A percentile compares a stretch with the other conserved stretches of the same genome.
phyloP scores from a whole-genome alignment of 2,797 vertebrate genomes.

The Sebastes reedi region DNA sequence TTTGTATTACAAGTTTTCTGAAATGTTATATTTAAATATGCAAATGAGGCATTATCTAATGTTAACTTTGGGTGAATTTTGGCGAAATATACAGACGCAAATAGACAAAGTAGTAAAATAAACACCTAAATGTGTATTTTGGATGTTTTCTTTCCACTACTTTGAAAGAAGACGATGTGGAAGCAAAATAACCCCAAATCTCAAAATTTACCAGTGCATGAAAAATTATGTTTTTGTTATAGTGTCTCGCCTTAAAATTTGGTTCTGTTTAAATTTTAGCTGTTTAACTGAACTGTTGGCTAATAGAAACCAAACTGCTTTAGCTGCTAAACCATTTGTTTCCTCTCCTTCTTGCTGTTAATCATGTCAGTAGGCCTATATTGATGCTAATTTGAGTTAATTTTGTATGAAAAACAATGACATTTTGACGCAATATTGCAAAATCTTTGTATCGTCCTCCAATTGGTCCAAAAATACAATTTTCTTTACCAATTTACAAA shows the following conservation, averaged over 20 bases:
- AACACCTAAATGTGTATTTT: too few relatives aligned
- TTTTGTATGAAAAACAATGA: background rate
- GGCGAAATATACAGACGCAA: too few relatives aligned
- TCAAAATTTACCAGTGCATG: too few relatives aligned
- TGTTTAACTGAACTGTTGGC: background rate
- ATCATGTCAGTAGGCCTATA: background rate
- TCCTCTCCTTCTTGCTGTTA: background rate
- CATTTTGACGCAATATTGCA: background rate
- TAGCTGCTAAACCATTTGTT: background rate
- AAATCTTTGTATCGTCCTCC: background rate
- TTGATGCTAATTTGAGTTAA: background rate
- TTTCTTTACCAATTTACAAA: background rate
- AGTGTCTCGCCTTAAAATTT: too few relatives aligned
- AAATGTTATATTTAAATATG: too few relatives aligned
- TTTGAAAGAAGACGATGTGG: fast-evolving
- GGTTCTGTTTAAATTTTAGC: background rate
- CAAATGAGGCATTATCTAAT: too few relatives aligned
- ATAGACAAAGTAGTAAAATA: too few relatives aligned
- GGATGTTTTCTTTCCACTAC: too few relatives aligned
- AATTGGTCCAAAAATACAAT: background rate
- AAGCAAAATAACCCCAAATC: too few relatives aligned
- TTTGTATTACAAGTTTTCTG: too few relatives aligned
- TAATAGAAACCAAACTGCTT: background rate
- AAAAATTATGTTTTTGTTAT: too few relatives aligned
- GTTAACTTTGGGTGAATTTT: too few relatives aligned